Percentiles rank a stretch among this genome's conserved stretches.
phyloP scores from a whole-genome alignment of 2,797 vertebrate genomes.

The Rachycentron canadum region DNA sequence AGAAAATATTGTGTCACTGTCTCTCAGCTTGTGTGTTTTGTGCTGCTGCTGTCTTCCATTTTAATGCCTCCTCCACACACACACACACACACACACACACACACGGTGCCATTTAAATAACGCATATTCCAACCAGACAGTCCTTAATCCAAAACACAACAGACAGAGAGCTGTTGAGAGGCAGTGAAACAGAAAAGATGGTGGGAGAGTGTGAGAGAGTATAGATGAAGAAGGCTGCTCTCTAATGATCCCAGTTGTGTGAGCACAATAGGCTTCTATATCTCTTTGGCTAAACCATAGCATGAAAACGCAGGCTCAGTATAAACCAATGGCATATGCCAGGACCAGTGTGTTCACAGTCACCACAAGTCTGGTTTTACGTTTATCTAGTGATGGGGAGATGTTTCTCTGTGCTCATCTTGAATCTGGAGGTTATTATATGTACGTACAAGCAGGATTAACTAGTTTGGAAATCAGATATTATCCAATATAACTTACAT shows the following conservation, averaged over 20 bases:
- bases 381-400: neutral
- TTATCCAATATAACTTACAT: too few species aligned
- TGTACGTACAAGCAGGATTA: neutral
- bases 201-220: conserved; percentile 9
- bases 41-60: conserved; percentile 15
- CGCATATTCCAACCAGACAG: conserved; percentile 51
- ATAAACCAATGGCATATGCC: conserved; percentile 52
- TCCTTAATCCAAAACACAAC: conserved; percentile 42
- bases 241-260: conserved; percentile 35
- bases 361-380: neutral
- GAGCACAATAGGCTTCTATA: conserved; percentile 34
- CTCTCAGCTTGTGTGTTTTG: conserved; percentile 24
- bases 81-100: neutral
- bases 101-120: conserved; percentile 18
- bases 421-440: neutral
- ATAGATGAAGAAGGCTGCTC: conserved; percentile 20
- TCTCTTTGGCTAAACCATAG: conserved; percentile 20
- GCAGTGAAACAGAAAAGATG: conserved; percentile 29
- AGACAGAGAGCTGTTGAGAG: conserved; percentile 25
- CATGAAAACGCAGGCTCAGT: conserved; percentile 23
- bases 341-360: neutral
- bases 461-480: too few species aligned
- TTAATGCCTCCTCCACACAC: neutral
- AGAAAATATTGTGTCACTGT: conserved; percentile 55
- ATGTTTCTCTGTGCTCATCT: neutral